Conservation (phyloP, 1,140 invertebrate genomes). For the Sesamia nonagrioides region DNA sequence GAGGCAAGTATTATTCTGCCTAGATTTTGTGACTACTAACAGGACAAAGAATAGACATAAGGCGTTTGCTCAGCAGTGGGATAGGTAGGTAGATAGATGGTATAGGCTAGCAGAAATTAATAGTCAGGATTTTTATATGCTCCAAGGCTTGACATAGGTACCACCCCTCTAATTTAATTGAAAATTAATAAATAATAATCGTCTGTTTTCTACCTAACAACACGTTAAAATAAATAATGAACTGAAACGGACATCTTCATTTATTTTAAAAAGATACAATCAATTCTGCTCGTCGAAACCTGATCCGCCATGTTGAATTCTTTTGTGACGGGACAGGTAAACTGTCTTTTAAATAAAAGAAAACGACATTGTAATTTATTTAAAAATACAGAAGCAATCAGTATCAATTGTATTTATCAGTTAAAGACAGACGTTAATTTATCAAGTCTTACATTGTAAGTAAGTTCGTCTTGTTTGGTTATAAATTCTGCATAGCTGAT, state of each 20-base stretch:
- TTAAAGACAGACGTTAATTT: not conserved
- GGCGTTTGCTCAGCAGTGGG: too few species aligned
- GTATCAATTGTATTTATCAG: not conserved
- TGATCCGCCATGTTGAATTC: slow-evolving; percentile 25
- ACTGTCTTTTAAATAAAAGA: too few species aligned
- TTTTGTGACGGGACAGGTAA: slow-evolving; percentile 21
- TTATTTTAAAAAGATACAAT: slow-evolving; percentile 26
- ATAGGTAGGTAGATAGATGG: too few species aligned
- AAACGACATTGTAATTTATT: not conserved
- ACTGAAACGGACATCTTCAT: slow-evolving; percentile 8
- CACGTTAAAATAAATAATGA: too few species aligned
- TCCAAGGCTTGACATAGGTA: too few species aligned
- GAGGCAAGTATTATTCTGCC: too few species aligned
- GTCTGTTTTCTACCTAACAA: too few species aligned
- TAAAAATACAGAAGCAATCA: not conserved
- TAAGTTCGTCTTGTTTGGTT: slow-evolving; percentile 8
- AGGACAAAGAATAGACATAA: too few species aligned
- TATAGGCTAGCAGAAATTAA: too few species aligned
- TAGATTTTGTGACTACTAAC: too few species aligned
- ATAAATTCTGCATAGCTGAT: not conserved
- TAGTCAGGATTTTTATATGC: too few species aligned
- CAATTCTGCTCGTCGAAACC: not conserved
- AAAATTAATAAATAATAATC: not conserved
- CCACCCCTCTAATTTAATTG: not conserved
- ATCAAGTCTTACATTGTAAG: slow-evolving; percentile 31